phyloP scores from a whole-genome alignment of 1,140 invertebrate genomes.

The Hirudo medicinalis region DNA sequence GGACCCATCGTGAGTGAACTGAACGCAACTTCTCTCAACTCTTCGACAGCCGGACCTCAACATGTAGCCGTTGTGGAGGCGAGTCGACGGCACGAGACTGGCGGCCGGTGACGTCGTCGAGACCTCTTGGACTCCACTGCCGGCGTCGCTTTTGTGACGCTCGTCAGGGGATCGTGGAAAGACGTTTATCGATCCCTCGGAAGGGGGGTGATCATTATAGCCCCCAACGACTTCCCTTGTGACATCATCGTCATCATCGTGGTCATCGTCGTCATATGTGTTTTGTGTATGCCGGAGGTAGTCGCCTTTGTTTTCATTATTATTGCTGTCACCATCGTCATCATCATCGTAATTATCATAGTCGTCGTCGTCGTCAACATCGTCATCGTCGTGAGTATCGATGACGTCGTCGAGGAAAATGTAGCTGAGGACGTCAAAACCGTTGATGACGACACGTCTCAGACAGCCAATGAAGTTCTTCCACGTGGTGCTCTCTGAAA shows the following conservation, averaged over 20 bases:
- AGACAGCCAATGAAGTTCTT: slow-evolving; percentile 7
- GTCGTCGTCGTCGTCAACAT: neutral
- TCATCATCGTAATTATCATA: no score
- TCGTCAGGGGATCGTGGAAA: no score
- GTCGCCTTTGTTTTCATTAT: no score
- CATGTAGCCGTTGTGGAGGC: neutral
- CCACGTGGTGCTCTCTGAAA: neutral
- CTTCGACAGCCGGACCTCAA: neutral
- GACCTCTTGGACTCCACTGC: neutral
- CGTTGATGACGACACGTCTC: neutral
- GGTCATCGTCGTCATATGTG: no score
- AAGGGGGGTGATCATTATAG: no score
- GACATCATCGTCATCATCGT: no score
- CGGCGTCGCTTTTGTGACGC: no score
- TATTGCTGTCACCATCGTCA: no score
- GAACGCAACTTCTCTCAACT: neutral
- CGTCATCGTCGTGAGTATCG: neutral
- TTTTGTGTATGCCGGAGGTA: no score
- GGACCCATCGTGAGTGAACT: neutral
- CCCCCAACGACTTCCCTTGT: no score
- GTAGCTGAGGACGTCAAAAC: neutral
- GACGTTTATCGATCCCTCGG: no score
- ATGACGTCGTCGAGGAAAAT: neutral
- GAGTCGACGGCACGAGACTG: neutral
- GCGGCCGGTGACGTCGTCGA: neutral